Percentiles rank a stretch among this genome's conserved stretches.
Evolutionary conservation across 2,113 vertebrate genomes (phyloP).

Genomic region (Melospiza georgiana): DNA sequence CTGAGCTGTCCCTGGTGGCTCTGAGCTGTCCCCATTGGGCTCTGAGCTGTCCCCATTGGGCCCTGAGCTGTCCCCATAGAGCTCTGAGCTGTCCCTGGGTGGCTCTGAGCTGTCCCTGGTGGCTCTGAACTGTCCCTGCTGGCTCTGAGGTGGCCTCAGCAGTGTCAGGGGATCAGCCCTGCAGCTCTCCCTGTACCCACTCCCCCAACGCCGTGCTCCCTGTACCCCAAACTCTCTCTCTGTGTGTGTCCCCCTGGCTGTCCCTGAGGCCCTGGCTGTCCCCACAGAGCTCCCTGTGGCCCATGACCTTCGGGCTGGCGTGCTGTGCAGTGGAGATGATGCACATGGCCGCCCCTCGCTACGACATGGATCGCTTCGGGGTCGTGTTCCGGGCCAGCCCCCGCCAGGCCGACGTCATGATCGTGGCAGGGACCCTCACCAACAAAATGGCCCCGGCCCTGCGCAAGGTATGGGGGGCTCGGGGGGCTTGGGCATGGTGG

Average conservation of each 20-base stretch:
- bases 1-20: too few species aligned
- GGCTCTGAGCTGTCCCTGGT: too few species aligned
- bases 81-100: too few species aligned
- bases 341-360: conserved; percentile 96
- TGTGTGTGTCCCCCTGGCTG: accelerated
- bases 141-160: not conserved
- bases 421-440: conserved; percentile 92
- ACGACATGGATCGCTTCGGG: conserved; percentile 97
- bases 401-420: conserved; percentile 94
- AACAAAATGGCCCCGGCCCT: conserved; percentile 97
- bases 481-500: accelerated
- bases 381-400: conserved; percentile 96
- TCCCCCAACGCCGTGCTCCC: not conserved
- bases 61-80: too few species aligned
- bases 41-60: too few species aligned
- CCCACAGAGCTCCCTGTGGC: conserved; percentile 92
- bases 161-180: not conserved
- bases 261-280: not conserved
- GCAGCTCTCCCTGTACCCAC: accelerated
- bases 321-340: conserved; percentile 99
- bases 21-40: too few species aligned
- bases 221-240: not conserved
- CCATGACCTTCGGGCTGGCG: conserved; percentile 95
- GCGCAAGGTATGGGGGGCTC: conserved; percentile 79
- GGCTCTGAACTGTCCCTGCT: not conserved